Conservation (phyloP, 2,888 invertebrate genomes). For the Spilosoma lubricipeda region DNA sequence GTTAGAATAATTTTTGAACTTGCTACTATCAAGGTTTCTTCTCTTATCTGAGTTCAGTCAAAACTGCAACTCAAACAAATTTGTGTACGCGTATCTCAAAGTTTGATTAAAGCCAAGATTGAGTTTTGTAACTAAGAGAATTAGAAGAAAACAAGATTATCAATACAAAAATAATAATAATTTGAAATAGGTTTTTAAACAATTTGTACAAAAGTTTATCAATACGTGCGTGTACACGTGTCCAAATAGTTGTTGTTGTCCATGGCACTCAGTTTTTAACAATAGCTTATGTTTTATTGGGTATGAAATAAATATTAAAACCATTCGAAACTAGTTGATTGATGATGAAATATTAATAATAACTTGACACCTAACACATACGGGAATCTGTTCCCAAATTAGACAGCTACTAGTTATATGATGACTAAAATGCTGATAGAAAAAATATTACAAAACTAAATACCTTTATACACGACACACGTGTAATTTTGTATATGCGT, state of each 20-base stretch:
- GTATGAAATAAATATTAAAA: neutral
- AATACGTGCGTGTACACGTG: neutral
- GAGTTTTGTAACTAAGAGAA: neutral
- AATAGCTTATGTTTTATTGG: neutral
- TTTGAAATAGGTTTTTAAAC: neutral
- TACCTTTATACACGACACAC: no score
- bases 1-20: neutral
- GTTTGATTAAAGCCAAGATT: no score
- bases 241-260: neutral
- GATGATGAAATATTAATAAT: neutral
- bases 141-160: neutral
- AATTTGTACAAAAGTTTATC: neutral
- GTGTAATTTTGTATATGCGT: no score
- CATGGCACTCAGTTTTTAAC: neutral
- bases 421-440: neutral
- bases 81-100: neutral
- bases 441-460: neutral
- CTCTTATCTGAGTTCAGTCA: neutral
- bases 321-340: neutral
- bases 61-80: neutral
- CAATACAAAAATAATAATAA: neutral
- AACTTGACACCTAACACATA: neutral
- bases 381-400: neutral
- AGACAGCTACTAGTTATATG: neutral
- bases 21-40: neutral